Conservation (phyloP, 2,113 vertebrate species). For the Caracal caracal region DNA sequence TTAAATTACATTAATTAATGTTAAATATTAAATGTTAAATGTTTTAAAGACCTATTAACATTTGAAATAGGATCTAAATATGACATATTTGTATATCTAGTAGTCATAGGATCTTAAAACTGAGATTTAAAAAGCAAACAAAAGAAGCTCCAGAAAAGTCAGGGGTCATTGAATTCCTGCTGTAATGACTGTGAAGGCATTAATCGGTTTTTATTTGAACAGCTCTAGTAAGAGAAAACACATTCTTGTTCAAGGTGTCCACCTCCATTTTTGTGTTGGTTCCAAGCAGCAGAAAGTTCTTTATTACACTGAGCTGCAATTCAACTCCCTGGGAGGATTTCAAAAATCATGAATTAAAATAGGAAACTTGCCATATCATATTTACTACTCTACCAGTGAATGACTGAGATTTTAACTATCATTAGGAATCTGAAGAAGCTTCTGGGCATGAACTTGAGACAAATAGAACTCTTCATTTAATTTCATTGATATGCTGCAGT, state of each 20-base stretch:
- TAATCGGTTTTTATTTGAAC: neutral
- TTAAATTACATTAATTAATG: neutral
- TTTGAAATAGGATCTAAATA: neutral
- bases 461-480: slow-evolving; percentile 15
- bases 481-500: neutral
- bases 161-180: neutral
- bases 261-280: neutral
- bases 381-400: neutral
- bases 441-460: neutral
- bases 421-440: neutral
- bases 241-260: neutral
- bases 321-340: neutral
- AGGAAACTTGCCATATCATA: neutral
- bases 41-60: neutral
- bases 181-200: neutral
- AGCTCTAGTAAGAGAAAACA: neutral
- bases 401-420: neutral
- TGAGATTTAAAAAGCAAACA: neutral
- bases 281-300: neutral
- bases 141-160: neutral
- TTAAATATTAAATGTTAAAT: neutral
- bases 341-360: neutral
- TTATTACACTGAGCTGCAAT: neutral
- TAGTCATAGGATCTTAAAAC: neutral
- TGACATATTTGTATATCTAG: neutral